Conservation (phyloP, 2,888 invertebrate genomes). For the Calameuta idolon region DNA sequence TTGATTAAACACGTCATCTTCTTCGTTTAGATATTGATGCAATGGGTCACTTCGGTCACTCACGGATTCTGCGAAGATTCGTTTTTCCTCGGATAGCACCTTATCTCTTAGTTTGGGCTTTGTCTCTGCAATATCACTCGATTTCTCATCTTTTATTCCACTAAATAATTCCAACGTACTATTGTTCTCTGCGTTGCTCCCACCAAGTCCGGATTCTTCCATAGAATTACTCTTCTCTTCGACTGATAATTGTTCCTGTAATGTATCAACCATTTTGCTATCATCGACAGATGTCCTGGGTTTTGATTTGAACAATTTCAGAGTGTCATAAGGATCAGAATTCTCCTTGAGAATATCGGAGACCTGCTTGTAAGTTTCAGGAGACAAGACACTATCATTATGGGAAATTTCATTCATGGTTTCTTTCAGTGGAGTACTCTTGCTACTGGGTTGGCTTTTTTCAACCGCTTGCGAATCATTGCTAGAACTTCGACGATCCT, state of each 20-base stretch:
- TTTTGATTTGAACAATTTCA: slow-evolving; percentile 58
- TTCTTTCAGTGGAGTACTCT: slow-evolving; percentile 28
- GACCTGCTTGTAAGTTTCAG: slow-evolving; percentile 46
- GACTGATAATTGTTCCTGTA: not conserved
- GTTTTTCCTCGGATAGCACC: slow-evolving; percentile 59
- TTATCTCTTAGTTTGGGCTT: slow-evolving; percentile 36
- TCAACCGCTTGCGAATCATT: slow-evolving; percentile 23
- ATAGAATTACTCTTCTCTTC: slow-evolving; percentile 9
- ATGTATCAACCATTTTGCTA: slow-evolving; percentile 18
- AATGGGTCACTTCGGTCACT: slow-evolving; percentile 89
- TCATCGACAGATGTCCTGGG: slow-evolving; percentile 15
- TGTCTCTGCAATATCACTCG: slow-evolving; percentile 10
- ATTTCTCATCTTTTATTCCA: slow-evolving; percentile 24
- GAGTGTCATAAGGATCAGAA: slow-evolving; percentile 58
- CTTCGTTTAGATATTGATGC: slow-evolving; percentile 69
- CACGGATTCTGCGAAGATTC: slow-evolving; percentile 71
- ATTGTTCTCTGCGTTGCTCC: slow-evolving; percentile 25
- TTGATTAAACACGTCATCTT: slow-evolving; percentile 69
- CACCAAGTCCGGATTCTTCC: slow-evolving; percentile 23
- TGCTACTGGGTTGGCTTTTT: slow-evolving; percentile 25
- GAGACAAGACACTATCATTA: slow-evolving; percentile 32
- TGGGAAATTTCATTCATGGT: slow-evolving; percentile 2
- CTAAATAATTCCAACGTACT: slow-evolving; percentile 40
- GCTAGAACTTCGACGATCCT: not conserved
- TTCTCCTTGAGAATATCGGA: slow-evolving; percentile 48